Base-by-base conservation (phyloP, 2,113 vertebrate genomes). In the Aythya baeri region DNA sequence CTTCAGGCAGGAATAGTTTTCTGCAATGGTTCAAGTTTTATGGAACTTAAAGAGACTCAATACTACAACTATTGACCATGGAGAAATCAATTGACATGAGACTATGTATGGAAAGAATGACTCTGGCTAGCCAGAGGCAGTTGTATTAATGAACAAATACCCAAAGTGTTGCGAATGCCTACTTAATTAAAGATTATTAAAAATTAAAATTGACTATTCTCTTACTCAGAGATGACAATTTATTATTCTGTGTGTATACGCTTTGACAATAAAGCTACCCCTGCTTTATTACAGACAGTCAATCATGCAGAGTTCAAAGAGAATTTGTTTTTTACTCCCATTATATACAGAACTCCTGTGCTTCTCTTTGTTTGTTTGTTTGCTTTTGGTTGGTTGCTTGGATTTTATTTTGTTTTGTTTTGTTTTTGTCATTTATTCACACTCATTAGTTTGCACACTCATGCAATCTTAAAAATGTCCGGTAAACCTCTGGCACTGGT, bases 171-270 rank as follows among this genome's bases (percentile, higher is more conserved):
- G 13, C 46, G 43, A 92, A 84, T 31, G 2, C 22, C 90, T 83
- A 55, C 57, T 83, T 91, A 78, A 90, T 86, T 59, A 86, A 92
- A 84, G 58, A 72, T 27, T 43, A 96, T 94, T 93, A 94, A 92
- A 86, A 94, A 86, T 86, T 78, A 84, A 93, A 86, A 34, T 25
- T 38, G 31, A 43, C 27, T 34, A 6, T 29, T 86, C 5, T 92
- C 14, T 26, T 58, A 76, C 61, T 72, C 27, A 88, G 86, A 86
- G 8, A 38, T 72, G 34, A 68, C 32, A 57, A n/a, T 55, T 27
- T 41, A 57, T 59, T 88, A 36, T 25, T 74, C 61, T 78, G 66
- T 68, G 49, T 76, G 17, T 41, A 86, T 14, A 76, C 63, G 5
- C 41, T 88, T 80, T 84, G 57, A 43, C 31, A 88, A 50, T 86